A percentile compares a stretch with the other conserved stretches of the same genome.
phyloP scores from a whole-genome alignment of 2,797 vertebrate species.

The Chaetophractus vellerosus region DNA sequence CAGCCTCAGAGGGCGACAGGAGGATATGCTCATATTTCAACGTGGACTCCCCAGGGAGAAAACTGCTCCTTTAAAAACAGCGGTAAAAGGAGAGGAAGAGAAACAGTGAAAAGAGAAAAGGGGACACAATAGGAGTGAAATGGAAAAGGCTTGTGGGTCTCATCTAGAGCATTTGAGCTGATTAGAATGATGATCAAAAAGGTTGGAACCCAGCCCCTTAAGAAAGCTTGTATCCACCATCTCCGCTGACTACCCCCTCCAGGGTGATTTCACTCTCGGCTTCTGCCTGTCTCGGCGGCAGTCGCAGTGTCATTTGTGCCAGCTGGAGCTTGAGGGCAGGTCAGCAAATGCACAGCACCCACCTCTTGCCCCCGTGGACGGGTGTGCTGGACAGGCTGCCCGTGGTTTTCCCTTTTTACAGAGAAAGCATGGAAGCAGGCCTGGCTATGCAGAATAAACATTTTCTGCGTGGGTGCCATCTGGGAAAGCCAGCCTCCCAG shows the following conservation, averaged over 20 bases:
- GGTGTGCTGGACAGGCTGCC: not conserved
- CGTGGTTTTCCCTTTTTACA: not conserved
- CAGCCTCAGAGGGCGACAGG: fast-evolving
- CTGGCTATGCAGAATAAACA: not conserved
- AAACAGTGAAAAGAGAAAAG: not conserved
- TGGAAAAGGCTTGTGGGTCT: too few relatives aligned
- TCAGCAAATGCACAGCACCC: too few relatives aligned
- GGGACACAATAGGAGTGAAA: not conserved
- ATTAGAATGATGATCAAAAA: not conserved
- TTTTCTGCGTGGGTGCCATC: constrained; percentile 45
- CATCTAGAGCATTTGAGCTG: not conserved
- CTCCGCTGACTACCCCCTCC: not conserved
- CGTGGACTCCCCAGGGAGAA: not conserved
- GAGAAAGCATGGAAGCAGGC: not conserved
- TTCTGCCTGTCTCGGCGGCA: too few relatives aligned
- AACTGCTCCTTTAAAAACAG: not conserved
- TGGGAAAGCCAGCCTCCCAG: not conserved
- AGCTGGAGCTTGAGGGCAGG: not conserved
- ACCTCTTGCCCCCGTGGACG: too few relatives aligned
- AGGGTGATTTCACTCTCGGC: not conserved
- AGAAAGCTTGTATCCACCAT: not conserved
- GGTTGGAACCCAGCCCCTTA: not conserved
- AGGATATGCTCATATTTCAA: not conserved
- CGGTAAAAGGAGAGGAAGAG: not conserved
- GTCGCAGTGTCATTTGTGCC: not conserved